Evolutionary conservation across 2,888 invertebrate species (phyloP).

Genomic region (Lycocerus yunnanus): DNA sequence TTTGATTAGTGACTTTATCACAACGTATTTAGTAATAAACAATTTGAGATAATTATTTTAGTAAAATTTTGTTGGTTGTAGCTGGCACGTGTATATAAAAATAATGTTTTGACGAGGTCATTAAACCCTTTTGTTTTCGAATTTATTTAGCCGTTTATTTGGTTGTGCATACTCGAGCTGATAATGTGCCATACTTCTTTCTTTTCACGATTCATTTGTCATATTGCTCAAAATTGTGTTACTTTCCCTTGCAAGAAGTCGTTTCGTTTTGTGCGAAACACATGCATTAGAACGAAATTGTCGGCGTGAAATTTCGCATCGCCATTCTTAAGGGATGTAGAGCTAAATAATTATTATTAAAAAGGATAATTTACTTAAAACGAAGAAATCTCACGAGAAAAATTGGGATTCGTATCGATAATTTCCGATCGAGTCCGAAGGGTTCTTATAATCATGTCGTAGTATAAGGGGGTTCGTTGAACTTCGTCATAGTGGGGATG

Average conservation of each 20-base stretch:
- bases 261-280: not conserved
- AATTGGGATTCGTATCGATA: conserved; percentile 42
- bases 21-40: not conserved
- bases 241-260: not conserved
- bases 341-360: not conserved
- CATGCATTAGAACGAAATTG: not conserved
- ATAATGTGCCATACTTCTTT: conserved; percentile 9
- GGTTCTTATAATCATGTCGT: conserved; percentile 47
- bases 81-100: conserved; percentile 22
- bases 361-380: not conserved
- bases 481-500: conserved; percentile 51
- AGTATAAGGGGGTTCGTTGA: conserved; percentile 51
- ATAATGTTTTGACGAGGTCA: conserved; percentile 25
- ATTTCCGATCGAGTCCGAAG: conserved; percentile 37
- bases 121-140: conserved; percentile 30
- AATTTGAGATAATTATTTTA: conserved; percentile 12
- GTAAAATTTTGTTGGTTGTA: conserved; percentile 20
- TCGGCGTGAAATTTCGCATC: not conserved
- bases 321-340: too few species aligned
- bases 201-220: not conserved
- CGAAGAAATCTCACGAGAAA: conserved; percentile 30
- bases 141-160: conserved; percentile 15
- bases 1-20: not conserved
- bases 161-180: conserved; percentile 18
- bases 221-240: not conserved